Base-by-base conservation (phyloP, 2,888 invertebrate species). In the Philaethria dido region DNA sequence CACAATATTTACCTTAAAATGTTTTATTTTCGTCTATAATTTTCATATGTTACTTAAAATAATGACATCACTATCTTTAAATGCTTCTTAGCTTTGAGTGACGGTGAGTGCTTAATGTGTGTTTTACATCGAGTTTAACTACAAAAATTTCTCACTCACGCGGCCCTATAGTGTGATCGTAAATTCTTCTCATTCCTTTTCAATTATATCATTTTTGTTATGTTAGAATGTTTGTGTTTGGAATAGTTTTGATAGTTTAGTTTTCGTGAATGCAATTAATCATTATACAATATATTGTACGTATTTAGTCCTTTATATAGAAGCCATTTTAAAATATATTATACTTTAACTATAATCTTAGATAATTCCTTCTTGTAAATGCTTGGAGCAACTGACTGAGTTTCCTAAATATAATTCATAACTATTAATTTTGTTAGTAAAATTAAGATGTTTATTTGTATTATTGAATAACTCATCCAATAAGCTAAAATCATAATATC, bases 161-260 rank as follows among this genome's bases (percentile, higher is more conserved):
- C 18, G 18, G 22, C 0, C 55, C 11, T 57, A n/a, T 42, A 22
- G 9, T 18, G 22, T 52, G 22, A n/a, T 57, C 22, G 20, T 57
- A 45, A 48, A 63, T 55, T 66, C 60, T 48, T 57, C 33, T 52
- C 70, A 70, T 74, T 74, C 70, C 68, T 65, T 8, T 9, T 44
- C 66, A 69, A 73, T 74, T 64, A 71, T 69, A 69, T 72, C 72
- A 73, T 64, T 64, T 61, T 70, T 68, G 68, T 45, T 14, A 45
- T 16, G 14, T 59, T 6, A 13, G 11, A 13, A 0, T 62, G 5
- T 14, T 48, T 9, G 4, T 48, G 0, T 18, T 25, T 29, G 29
- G 29, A 4, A 4, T 3, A 29, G 29, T 6, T 29, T 29, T 29
- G 6, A 29, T 29, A 29, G 6, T 29, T 4, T 29, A 29, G 29